Percentiles rank a stretch among this genome's conserved stretches.
Conservation (phyloP, 2,797 vertebrate species). For the Echeneis naucrates region DNA sequence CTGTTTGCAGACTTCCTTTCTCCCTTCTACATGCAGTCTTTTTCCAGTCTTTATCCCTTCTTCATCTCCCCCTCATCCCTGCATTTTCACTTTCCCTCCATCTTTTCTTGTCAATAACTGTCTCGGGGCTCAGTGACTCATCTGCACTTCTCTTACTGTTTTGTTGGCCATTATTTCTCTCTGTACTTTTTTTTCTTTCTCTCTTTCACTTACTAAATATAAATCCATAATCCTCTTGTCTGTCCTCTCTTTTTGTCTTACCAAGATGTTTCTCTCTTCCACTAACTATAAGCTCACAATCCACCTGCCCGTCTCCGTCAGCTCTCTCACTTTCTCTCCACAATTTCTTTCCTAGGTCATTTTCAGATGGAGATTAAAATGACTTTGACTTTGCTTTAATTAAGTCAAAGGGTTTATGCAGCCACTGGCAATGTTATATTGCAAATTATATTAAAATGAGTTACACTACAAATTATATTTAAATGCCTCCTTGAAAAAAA, state of each 20-base stretch:
- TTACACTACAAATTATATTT: conserved; percentile 10
- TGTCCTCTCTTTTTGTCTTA: conserved; percentile 29
- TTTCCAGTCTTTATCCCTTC: conserved; percentile 17
- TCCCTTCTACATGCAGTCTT: conserved; percentile 15
- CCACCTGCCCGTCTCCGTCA: conserved; percentile 18
- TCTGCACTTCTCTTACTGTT: conserved; percentile 34
- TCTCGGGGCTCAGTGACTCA: conserved; percentile 67
- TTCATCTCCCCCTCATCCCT: conserved; percentile 10
- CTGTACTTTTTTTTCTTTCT: conserved; percentile 6
- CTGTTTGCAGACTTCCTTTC: conserved; percentile 30
- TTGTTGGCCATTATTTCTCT: conserved; percentile 23
- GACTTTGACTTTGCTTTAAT: conserved; percentile 39
- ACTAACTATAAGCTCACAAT: conserved; percentile 14
- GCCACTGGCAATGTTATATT: conserved; percentile 26
- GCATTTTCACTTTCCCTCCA: conserved; percentile 37
- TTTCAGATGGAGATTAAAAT: conserved; percentile 45
- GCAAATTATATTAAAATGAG: too few relatives aligned
- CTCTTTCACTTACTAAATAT: conserved; percentile 55
- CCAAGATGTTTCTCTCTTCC: conserved; percentile 19
- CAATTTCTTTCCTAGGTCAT: background rate
- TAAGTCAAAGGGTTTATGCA: conserved; percentile 32
- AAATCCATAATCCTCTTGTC: conserved; percentile 57
- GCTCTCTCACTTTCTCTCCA: background rate
- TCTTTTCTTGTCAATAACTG: conserved; percentile 56
- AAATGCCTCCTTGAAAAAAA: conserved; percentile 34